Evolutionary conservation across 2,888 invertebrate genomes (phyloP).

Genomic region (Mechanitis mazaeus): DNA sequence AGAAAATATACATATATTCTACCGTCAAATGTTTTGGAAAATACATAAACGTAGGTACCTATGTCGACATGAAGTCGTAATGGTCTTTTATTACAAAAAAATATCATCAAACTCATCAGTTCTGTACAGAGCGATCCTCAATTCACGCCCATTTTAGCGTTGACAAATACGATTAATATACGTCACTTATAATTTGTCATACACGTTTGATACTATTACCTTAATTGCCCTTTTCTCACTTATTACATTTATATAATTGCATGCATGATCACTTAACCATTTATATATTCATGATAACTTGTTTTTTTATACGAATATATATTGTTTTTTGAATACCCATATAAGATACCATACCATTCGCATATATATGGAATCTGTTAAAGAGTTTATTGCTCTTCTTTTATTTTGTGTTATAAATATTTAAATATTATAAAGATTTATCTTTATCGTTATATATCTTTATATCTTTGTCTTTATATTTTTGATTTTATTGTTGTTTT

Average conservation of each 20-base stretch:
- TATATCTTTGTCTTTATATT: no score
- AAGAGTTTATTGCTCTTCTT: no score
- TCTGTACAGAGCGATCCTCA: neutral
- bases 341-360: no score
- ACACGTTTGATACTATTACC: constrained; percentile 22
- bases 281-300: neutral
- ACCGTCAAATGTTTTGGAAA: no score
- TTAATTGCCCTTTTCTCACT: constrained; percentile 17
- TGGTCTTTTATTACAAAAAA: neutral
- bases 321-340: no score
- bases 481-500: no score
- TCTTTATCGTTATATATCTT: no score
- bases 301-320: neutral
- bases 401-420: no score
- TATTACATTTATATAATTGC: constrained; percentile 7
- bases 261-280: neutral
- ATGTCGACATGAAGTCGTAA: neutral
- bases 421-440: no score
- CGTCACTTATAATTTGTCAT: constrained; percentile 22
- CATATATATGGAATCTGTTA: no score
- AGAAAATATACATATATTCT: no score
- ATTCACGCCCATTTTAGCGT: constrained; percentile 10
- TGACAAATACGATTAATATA: constrained; percentile 13
- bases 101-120: neutral
- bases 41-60: no score